These are phyloP conservation scores for Anabas testudineus DNA, from an alignment of 2,797 vertebrate genomes.

Conservation along the genomic window DNA sequence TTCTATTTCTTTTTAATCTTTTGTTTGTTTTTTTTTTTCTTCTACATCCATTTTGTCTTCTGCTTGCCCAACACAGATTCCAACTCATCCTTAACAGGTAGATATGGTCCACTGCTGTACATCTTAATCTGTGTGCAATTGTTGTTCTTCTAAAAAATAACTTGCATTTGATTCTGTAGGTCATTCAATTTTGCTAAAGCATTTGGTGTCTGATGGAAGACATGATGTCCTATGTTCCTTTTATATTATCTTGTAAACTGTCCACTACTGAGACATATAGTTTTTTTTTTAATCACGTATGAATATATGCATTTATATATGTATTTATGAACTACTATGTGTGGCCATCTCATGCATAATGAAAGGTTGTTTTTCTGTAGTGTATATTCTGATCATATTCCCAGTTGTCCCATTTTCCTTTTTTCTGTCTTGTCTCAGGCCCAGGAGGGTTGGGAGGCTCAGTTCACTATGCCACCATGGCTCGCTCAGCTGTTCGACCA, in stretches of 20 bases:
- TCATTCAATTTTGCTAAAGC: background rate
- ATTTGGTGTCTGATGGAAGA: constrained; percentile 12
- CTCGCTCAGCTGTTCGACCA: constrained; percentile 93
- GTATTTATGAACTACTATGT: background rate
- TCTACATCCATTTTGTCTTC: constrained; percentile 81
- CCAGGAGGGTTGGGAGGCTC: constrained; percentile 93
- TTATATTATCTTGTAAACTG: background rate
- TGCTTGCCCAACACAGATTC: constrained; percentile 87
- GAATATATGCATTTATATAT: constrained; percentile 2
- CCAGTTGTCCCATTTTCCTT: background rate
- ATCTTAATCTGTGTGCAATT: constrained; percentile 27
- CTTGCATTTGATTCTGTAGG: background rate
- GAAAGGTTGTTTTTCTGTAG: background rate
- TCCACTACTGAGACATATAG: constrained; percentile 1
- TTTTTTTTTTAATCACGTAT: background rate
- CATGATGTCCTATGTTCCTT: background rate
- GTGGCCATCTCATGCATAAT: constrained; percentile 1
- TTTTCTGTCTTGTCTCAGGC: constrained; percentile 61
- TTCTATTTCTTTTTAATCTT: constrained; percentile 61
- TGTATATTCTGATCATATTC: background rate
- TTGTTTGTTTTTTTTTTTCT: constrained; percentile 55
- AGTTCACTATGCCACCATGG: constrained; percentile 98
- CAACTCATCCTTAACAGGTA: constrained; percentile 91
- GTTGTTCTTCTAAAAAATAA: constrained; percentile 4
- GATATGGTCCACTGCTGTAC: constrained; percentile 48